Conservation (phyloP, 2,113 vertebrate species). For the Cichladusa arquata region DNA sequence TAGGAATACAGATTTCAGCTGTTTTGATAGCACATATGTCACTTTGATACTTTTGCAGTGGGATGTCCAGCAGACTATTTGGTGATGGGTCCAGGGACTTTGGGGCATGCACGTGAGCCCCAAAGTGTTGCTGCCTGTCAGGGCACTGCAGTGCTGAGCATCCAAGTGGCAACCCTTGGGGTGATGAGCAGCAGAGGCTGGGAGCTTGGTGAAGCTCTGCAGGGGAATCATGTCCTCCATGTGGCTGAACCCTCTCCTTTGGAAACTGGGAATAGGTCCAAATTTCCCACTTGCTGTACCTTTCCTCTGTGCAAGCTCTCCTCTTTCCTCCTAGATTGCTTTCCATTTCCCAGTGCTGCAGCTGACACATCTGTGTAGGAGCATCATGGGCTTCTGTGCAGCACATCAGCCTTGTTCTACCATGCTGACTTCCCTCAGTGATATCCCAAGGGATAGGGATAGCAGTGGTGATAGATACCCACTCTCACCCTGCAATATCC, state of each 20-base stretch:
- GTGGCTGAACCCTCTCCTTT: neutral
- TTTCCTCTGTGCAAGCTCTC: neutral
- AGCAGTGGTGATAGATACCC: neutral
- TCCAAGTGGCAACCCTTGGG: rapidly evolving
- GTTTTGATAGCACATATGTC: neutral
- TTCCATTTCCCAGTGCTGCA: neutral
- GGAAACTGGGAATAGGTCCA: neutral
- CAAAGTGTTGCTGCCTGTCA: neutral
- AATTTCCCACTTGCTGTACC: neutral
- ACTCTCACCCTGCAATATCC: neutral
- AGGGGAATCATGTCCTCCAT: neutral
- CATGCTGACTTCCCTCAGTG: neutral
- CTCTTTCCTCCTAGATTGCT: neutral
- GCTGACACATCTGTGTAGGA: neutral
- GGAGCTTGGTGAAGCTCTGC: neutral
- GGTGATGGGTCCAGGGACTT: neutral
- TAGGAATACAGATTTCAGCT: neutral
- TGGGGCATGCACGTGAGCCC: rapidly evolving
- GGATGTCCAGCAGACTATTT: neutral
- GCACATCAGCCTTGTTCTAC: neutral
- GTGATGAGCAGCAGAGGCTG: neutral
- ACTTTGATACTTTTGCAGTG: neutral
- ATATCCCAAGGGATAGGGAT: rapidly evolving
- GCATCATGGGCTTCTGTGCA: neutral
- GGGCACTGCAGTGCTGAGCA: rapidly evolving